These are phyloP conservation scores for Leptestheria dahalacensis DNA, from an alignment of 1,140 invertebrate species.

Conservation along the genomic window DNA sequence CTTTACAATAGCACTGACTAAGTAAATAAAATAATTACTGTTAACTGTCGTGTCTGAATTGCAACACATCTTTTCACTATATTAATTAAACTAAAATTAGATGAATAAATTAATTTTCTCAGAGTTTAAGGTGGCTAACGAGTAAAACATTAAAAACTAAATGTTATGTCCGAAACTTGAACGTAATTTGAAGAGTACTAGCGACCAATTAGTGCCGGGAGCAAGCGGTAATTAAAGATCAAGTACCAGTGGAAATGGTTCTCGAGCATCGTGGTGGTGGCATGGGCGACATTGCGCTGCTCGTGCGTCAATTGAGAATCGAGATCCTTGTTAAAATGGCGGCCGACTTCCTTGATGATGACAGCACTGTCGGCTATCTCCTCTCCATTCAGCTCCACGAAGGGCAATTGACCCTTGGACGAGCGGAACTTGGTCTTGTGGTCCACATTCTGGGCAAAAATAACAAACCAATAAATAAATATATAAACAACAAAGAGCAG, in stretches of 20 bases:
- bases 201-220: background rate
- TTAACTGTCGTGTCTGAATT: no score
- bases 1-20: no score
- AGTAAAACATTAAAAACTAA: no score
- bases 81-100: no score
- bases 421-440: conserved; percentile 85
- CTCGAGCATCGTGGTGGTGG: conserved; percentile 89
- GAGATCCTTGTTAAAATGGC: conserved; percentile 65
- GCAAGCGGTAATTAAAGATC: background rate
- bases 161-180: background rate
- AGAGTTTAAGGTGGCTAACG: no score
- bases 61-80: no score
- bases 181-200: background rate
- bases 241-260: conserved; percentile 71
- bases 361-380: conserved; percentile 79
- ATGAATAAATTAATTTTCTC: no score
- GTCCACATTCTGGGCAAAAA: conserved; percentile 77
- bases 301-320: conserved; percentile 61
- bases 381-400: conserved; percentile 82
- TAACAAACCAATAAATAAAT: background rate
- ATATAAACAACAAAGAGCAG: no score
- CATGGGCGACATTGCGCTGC: conserved; percentile 72
- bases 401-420: conserved; percentile 82
- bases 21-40: no score
- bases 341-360: conserved; percentile 69